Percentiles rank a stretch among this genome's conserved stretches.
phyloP scores from a whole-genome alignment of 2,888 invertebrate species.

The Microctonus hyperodae region DNA sequence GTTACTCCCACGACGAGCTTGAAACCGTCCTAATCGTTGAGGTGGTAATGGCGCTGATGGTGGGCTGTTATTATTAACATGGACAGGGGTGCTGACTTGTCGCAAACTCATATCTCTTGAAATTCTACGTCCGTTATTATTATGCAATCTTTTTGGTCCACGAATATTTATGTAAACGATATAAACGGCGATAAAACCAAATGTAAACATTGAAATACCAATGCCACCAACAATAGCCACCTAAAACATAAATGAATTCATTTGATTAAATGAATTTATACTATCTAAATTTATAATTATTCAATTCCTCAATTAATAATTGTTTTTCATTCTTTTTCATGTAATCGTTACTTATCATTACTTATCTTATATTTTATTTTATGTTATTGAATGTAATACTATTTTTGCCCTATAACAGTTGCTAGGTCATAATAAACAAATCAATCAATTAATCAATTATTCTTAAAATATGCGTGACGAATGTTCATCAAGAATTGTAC shows the following conservation, averaged over 20 bases:
- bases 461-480: no score
- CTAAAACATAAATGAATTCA: constrained; percentile 38
- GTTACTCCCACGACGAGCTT: constrained; percentile 48
- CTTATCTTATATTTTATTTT: no score
- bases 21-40: constrained; percentile 39
- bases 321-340: no score
- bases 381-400: no score
- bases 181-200: constrained; percentile 58
- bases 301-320: no score
- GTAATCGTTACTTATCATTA: no score
- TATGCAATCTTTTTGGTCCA: constrained; percentile 48
- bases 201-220: constrained; percentile 57
- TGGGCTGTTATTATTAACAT: constrained; percentile 48
- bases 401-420: no score
- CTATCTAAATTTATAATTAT: no score
- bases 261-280: neutral
- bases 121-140: constrained; percentile 39
- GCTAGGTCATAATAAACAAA: no score
- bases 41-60: constrained; percentile 36
- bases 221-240: constrained; percentile 57
- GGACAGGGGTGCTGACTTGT: constrained; percentile 40
- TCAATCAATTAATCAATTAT: no score
- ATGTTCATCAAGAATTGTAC: no score
- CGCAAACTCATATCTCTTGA: constrained; percentile 52
- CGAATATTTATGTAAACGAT: constrained; percentile 56